Conservation (phyloP, 2,888 invertebrate species). For the Caenorhabditis sulstoni region DNA sequence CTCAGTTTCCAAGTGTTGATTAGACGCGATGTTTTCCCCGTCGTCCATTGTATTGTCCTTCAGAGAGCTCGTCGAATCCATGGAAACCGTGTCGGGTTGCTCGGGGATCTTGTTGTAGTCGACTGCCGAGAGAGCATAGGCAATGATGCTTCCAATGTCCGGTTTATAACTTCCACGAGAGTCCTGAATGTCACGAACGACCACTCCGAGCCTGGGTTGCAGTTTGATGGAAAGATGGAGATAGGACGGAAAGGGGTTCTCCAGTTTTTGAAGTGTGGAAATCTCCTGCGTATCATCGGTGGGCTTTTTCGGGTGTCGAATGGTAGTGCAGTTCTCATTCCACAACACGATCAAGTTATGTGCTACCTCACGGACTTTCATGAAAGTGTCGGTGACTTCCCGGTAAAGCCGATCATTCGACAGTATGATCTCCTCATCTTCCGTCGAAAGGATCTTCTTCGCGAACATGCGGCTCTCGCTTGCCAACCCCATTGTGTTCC, state of each 20-base stretch:
- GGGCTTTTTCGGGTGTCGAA: constrained; percentile 23
- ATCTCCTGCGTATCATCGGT: constrained; percentile 41
- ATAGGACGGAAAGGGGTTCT: constrained; percentile 72
- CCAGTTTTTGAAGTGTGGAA: constrained; percentile 50
- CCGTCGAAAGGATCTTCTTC: constrained; percentile 20
- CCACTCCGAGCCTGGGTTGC: constrained; percentile 67
- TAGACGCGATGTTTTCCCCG: constrained; percentile 40
- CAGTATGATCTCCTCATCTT: constrained; percentile 40
- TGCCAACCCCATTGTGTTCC: constrained; percentile 42
- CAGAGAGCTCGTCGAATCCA: constrained; percentile 30
- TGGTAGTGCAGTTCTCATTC: constrained; percentile 69
- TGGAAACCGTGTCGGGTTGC: constrained; percentile 35
- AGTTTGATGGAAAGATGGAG: constrained; percentile 69
- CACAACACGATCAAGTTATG: constrained; percentile 68
- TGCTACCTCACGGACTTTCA: constrained; percentile 70
- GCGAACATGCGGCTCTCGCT: constrained; percentile 53
- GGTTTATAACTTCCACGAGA: constrained; percentile 71
- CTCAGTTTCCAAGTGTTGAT: constrained; percentile 82
- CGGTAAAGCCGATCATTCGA: constrained; percentile 47
- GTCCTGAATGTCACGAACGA: constrained; percentile 74
- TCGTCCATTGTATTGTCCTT: constrained; percentile 28
- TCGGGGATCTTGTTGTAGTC: constrained; percentile 84
- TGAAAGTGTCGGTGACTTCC: constrained; percentile 67
- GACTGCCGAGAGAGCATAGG: constrained; percentile 87
- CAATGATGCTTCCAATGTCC: constrained; percentile 85